Percentiles rank a stretch among this genome's conserved stretches.
Evolutionary conservation across 2,888 invertebrate genomes (phyloP).

Genomic region (Eucera pruinosa): DNA sequence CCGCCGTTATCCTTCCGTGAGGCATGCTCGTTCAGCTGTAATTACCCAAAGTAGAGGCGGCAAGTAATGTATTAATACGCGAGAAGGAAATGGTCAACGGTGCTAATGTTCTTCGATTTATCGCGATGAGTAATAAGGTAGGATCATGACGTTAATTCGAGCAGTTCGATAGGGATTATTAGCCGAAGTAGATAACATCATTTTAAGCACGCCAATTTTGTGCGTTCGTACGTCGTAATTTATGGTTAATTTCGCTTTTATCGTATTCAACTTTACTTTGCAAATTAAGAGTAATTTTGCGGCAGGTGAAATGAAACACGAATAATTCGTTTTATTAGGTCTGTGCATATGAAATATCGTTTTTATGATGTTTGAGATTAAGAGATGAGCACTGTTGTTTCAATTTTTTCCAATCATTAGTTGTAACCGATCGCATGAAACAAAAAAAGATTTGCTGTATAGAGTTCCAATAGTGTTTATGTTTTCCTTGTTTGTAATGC

Average conservation of each 20-base stretch:
- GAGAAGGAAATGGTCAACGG: constrained; percentile 51
- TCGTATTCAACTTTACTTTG: background rate
- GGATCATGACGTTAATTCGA: constrained; percentile 51
- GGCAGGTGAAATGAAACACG: background rate
- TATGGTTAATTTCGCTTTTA: background rate
- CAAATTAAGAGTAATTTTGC: too few species aligned
- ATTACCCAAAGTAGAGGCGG: constrained; percentile 44
- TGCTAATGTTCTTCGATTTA: constrained; percentile 36
- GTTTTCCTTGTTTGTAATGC: too few species aligned
- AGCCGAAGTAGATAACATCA: constrained; percentile 3
- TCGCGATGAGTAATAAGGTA: constrained; percentile 43
- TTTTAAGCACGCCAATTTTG: background rate
- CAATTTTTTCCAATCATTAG: too few species aligned
- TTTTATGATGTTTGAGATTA: too few species aligned
- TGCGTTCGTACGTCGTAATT: background rate
- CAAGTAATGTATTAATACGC: constrained; percentile 60
- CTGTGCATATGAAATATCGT: too few species aligned
- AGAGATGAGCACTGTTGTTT: too few species aligned
- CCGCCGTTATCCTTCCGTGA: constrained; percentile 63
- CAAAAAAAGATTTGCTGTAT: too few species aligned
- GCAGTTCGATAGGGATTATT: constrained; percentile 19
- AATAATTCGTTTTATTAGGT: background rate
- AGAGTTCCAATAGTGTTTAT: too few species aligned
- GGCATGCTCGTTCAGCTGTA: constrained; percentile 54
- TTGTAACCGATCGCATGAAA: too few species aligned